A percentile compares a stretch with the other conserved stretches of the same genome.
These are phyloP conservation scores for Spodoptera exigua DNA, from an alignment of 2,888 invertebrate genomes.

Conservation along the genomic window DNA sequence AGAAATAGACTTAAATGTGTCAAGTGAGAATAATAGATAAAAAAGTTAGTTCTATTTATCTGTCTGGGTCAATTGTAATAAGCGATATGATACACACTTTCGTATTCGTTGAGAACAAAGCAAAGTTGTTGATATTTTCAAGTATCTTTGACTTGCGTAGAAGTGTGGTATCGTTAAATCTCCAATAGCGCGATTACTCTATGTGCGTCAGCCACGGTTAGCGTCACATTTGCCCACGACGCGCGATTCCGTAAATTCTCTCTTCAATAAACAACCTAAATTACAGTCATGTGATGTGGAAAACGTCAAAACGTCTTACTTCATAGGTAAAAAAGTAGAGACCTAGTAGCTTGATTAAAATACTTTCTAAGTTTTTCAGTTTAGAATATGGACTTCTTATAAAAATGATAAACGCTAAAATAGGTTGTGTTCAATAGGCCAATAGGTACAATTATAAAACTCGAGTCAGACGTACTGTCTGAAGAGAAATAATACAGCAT, in stretches of 20 bases:
- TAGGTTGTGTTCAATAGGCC: background rate
- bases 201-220: constrained; percentile 14
- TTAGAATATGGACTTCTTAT: background rate
- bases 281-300: background rate
- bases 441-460: no score
- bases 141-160: no score
- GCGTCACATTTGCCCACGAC: constrained; percentile 6
- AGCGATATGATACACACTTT: no score
- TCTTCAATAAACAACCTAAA: constrained; percentile 4
- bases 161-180: constrained; percentile 14
- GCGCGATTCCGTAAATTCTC: constrained; percentile 14
- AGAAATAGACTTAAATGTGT: background rate
- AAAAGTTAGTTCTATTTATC: background rate
- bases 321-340: background rate
- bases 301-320: no score
- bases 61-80: constrained; percentile 6
- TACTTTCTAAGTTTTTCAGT: constrained; percentile 1
- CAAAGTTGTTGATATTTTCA: no score
- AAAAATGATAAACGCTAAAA: constrained; percentile 20
- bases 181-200: constrained; percentile 5
- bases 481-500: no score
- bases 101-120: no score
- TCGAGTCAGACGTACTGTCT: no score
- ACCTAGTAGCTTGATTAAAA: constrained; percentile 4
- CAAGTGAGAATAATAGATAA: constrained; percentile 1